Base-by-base conservation (phyloP, 2,797 vertebrate species). In the Jordanella pulchra region DNA sequence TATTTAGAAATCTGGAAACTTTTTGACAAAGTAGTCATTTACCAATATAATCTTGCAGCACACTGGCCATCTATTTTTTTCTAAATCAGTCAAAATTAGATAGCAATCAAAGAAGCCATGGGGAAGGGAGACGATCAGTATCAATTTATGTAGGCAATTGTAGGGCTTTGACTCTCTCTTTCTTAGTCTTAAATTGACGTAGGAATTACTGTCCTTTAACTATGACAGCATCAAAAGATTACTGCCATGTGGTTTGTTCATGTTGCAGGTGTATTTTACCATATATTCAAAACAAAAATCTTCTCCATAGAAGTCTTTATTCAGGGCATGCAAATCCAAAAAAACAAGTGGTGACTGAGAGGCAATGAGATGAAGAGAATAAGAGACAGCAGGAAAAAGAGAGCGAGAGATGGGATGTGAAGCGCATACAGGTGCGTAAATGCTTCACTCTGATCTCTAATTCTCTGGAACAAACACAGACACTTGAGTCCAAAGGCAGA, bases 401-500 rank as follows among this genome's bases (percentile, higher is more conserved):
- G 25, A 67, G 25, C 75, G 84, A 23, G 77, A 75, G 88, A 88
- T 83, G 84, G 78, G 80, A 84, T 14, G 54, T 86, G 86, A 88
- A 89, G 86, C 79, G 86, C 84, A 77, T 84, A 68, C 90, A 91
- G 89, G 90, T 90, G 90, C 86, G 84, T 53, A 72, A 72, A 76
- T 9, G 77, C 85, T 55, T 84, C 63, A 2, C 72, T 84, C 74
- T 87, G 74, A 84, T 89, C 74, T 79, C 76, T 75, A 82, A 85
- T 85, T 84, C 77, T 82, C 44, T 86, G 83, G 83, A 84, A 76
- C 85, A 77, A 75, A 87, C 78, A 80, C 82, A 80, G 72, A 72
- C 72, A 15, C 77, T 82, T 50, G 64, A 54, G 32, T 88, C 76
- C 76, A 79, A 75, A 76, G 69, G 63, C 76, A 69, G 53, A 28